Base-by-base conservation (phyloP, 2,797 vertebrate species). In the Manis pentadactyla region DNA sequence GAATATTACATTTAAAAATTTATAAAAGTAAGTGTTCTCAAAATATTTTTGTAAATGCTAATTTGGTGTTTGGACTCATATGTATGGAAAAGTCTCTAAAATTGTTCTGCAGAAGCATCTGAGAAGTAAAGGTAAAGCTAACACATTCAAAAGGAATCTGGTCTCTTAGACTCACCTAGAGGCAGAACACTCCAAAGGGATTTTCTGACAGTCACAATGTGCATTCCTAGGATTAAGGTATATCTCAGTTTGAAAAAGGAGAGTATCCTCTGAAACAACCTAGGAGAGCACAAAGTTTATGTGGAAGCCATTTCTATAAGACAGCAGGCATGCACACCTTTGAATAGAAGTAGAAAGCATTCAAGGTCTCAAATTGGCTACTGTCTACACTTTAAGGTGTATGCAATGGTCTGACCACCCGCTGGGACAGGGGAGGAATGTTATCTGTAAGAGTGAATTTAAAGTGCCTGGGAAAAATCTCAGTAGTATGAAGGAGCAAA, bases 131-230 rank as follows among this genome's bases (percentile, higher is more conserved):
- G 3, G 23, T 39, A 42, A 81, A 59, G 13, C 0, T 31, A 15
- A 39, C 66, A 2, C 21, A 63, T n/a, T 18, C 27, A 15, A 15
- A 53, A 91, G 53, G 18, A 46, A 17, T 10, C 18, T 25, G n/a
- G 21, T 88, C 18, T 63, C 3, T 9, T 25, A 29, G 34, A 86
- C 97, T 96, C 64, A 97, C 94, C 87, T 6, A 9, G 83, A 79
- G 31, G 66, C 19, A 39, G 46, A 37, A 59, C 61, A 79, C 1
- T 51, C 39, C 55, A 84, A 7, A 53, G 55, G 85, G 34, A 15
- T 61, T 18, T 21, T 63, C 64, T 75, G 57, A 23, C 9, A 34
- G 19, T 53, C 29, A 1, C 1, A 3, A n/a, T 11, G 6, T 2
- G 1, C 7, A 42, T 29, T 31, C 31, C 59, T 77, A 5, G 82